These are phyloP conservation scores for Epistrophella euchroma DNA, from an alignment of 2,888 invertebrate species.

Conservation along the genomic window DNA sequence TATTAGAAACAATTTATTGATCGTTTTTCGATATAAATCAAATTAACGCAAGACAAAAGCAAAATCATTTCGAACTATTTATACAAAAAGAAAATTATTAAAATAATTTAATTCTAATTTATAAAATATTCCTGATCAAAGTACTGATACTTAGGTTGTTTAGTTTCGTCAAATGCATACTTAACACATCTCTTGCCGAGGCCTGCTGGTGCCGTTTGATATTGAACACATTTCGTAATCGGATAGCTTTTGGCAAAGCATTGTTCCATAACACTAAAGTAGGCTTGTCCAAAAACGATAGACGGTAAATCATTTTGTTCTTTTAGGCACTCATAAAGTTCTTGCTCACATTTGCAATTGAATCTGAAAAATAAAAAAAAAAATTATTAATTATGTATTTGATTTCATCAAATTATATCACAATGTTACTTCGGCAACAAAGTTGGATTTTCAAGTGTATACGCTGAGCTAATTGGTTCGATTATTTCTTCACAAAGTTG, in stretches of 20 bases:
- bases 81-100: too few species aligned
- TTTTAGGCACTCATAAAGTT: conserved; percentile 78
- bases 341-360: conserved; percentile 79
- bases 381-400: neutral
- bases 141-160: conserved; percentile 78
- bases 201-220: conserved; percentile 76
- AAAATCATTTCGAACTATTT: too few species aligned
- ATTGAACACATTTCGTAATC: conserved; percentile 77
- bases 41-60: too few species aligned
- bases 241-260: conserved; percentile 79
- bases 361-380: conserved; percentile 72
- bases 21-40: too few species aligned
- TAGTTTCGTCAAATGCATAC: conserved; percentile 77
- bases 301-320: conserved; percentile 77
- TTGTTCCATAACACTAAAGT: conserved; percentile 77
- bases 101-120: too few species aligned
- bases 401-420: too few species aligned
- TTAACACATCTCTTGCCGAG: conserved; percentile 78
- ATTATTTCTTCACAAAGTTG: conserved; percentile 85
- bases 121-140: conserved; percentile 78
- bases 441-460: conserved; percentile 62
- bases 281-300: conserved; percentile 78
- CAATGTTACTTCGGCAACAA: conserved; percentile 10
- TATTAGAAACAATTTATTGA: too few species aligned
- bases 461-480: conserved; percentile 76